Evolutionary conservation across 2,113 vertebrate species (phyloP).

Genomic region (Sciurus niger): DNA sequence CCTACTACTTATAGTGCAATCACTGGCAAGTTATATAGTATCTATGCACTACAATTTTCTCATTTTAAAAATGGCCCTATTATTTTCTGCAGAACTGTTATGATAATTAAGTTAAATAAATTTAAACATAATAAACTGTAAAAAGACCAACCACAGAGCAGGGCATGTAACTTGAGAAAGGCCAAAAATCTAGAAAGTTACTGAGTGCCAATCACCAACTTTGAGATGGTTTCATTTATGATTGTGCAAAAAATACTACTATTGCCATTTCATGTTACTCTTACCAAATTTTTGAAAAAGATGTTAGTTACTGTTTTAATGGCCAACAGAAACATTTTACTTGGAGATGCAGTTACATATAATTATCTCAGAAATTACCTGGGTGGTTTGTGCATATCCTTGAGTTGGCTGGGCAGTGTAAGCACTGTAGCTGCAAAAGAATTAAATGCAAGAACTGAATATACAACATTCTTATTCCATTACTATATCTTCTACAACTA

Average conservation of each 20-base stretch:
- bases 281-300: conserved; percentile 7
- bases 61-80: neutral
- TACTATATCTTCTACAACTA: conserved; percentile 41
- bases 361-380: conserved; percentile 89
- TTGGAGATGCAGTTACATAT: neutral
- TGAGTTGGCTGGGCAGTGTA: conserved; percentile 97
- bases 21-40: neutral
- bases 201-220: neutral
- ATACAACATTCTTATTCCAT: neutral
- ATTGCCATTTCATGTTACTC: neutral
- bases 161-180: neutral
- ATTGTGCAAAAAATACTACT: neutral
- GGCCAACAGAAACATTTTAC: conserved; percentile 17
- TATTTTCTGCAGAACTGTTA: neutral
- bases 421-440: conserved; percentile 93
- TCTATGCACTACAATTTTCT: neutral
- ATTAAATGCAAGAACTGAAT: conserved; percentile 73
- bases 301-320: conserved; percentile 9
- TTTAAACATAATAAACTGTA: neutral
- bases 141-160: neutral
- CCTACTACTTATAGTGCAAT: neutral
- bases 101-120: conserved; percentile 49
- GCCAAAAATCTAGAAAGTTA: neutral
- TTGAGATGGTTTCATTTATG: neutral
- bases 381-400: conserved; percentile 96